Base-by-base conservation (phyloP, 2,888 invertebrate genomes). In the Drosophila pseudotalamancana region DNA sequence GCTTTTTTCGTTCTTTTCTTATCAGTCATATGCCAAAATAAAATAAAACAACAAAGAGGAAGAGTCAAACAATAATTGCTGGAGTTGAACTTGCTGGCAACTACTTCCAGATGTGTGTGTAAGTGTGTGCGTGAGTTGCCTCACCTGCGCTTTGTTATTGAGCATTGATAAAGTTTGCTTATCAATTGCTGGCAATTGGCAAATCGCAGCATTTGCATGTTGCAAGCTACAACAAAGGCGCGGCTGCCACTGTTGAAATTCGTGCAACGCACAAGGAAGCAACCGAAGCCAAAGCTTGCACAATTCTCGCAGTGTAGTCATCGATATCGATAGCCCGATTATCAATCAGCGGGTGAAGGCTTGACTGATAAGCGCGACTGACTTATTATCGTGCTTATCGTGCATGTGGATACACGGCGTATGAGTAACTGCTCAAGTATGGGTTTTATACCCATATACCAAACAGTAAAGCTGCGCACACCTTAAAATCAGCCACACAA, bases 381-480 rank as follows among this genome's bases (percentile, higher is more conserved):
- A 63, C 72, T n/a, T n/a, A n/a, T n/a, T n/a, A n/a, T n/a, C n/a
- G n/a, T n/a, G 64, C 70, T 85, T 82, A 82, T 81, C 81, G 81
- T 76, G 12, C 81, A 77, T 37, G 35, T 39, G 23, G 40, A 27
- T 18, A 34, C 25, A 60, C 72, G 35, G 39, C 67, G 63, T 74
- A 62, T 72, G 67, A 71, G 67, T 73, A 84, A 76, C 32, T 31
- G 70, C 57, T 57, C 62, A 45, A 51, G 45, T 70, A 50, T 69
- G 63, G 48, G 53, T 53, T n/a, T n/a, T n/a, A 51, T 68, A 75
- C n/a, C n/a, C n/a, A n/a, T n/a, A n/a, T n/a, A 65, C 53, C 77
- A 78, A 68, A 72, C 48, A 75, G 42, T 42, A 39, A 42, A 50
- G 25, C 27, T 31, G 27, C 54, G 43, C 85, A 69, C 85, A 81